Evolutionary conservation across 2,888 invertebrate genomes (phyloP).

Genomic region (Tipula lateralis): DNA sequence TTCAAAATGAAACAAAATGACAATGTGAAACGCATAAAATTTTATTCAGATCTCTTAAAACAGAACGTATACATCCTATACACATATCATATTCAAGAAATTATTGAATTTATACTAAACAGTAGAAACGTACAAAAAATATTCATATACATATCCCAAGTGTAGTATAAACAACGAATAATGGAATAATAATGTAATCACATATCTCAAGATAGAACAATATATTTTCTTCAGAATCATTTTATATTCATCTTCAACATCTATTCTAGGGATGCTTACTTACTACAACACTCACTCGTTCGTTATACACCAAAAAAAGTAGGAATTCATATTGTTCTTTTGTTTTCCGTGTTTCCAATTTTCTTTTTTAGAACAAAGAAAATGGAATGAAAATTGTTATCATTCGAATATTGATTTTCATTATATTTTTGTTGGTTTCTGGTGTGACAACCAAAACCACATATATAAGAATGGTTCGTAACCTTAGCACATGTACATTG

Average conservation of each 20-base stretch:
- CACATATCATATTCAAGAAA: neutral
- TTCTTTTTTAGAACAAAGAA: neutral
- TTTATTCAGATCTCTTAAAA: neutral
- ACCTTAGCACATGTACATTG: neutral
- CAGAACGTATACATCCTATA: neutral
- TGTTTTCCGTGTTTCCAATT: neutral
- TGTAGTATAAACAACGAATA: constrained; percentile 19
- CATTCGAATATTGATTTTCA: neutral
- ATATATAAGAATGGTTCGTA: neutral
- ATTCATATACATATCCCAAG: constrained; percentile 24
- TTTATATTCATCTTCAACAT: neutral
- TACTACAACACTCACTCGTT: no score
- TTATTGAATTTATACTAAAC: neutral
- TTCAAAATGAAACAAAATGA: neutral
- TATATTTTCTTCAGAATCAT: neutral
- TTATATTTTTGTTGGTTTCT: neutral
- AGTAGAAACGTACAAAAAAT: neutral
- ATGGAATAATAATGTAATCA: constrained; percentile 24
- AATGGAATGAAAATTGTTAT: neutral
- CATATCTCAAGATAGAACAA: constrained; percentile 19
- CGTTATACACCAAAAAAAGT: no score
- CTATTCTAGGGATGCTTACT: neutral
- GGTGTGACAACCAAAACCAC: neutral
- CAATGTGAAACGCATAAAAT: neutral
- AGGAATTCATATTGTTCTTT: neutral